Conservation (phyloP, 1,140 invertebrate genomes). For the Lineus longissimus region DNA sequence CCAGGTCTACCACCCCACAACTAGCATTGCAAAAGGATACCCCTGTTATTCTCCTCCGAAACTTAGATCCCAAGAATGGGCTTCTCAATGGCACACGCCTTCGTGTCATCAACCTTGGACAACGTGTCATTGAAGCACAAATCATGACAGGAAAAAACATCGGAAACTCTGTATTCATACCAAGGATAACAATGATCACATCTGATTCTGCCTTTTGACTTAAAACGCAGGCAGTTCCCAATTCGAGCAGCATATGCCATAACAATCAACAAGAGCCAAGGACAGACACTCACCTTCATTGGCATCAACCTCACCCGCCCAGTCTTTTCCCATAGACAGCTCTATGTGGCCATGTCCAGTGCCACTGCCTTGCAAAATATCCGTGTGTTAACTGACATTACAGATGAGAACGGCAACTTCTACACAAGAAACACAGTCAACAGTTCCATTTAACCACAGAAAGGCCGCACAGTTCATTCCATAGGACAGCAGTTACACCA, state of each 20-base stretch:
- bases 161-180: constrained; percentile 24
- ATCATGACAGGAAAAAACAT: constrained; percentile 16
- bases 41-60: constrained; percentile 50
- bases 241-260: no score
- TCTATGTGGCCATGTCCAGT: neutral
- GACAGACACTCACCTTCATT: constrained; percentile 48
- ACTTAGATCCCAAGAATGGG: constrained; percentile 31
- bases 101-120: constrained; percentile 24
- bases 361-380: no score
- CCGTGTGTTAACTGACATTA: no score
- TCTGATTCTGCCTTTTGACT: constrained; percentile 37
- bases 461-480: no score
- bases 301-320: constrained; percentile 22
- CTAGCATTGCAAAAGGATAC: constrained; percentile 46
- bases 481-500: no score
- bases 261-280: constrained; percentile 62
- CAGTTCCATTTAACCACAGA: no score
- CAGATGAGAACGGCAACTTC: no score
- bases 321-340: constrained; percentile 22
- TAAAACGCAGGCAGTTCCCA: constrained; percentile 58
- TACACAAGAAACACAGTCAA: no score
- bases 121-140: constrained; percentile 23
- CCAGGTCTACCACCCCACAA: constrained; percentile 48
- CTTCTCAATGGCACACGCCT: constrained; percentile 51
- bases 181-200: constrained; percentile 23